Evolutionary conservation across 92 coral and sea anemone species (phyloP), one percentile per base, ranked within the genome.

Genomic region (Chrysogorgia sp.): DNA sequence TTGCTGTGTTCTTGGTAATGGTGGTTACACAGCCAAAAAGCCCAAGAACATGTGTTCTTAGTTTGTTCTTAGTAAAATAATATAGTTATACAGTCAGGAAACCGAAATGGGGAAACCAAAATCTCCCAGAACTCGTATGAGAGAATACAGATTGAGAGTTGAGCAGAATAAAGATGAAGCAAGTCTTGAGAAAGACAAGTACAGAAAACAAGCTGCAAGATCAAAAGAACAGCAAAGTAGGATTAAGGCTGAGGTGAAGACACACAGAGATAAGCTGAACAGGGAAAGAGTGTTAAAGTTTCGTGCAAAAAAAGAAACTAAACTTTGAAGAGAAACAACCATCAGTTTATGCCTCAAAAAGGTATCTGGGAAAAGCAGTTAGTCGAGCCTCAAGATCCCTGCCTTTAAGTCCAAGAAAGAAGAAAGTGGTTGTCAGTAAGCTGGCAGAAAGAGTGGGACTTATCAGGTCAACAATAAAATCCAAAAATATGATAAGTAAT

Each of bases 331-430:
- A 74, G 63, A 34, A 49, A 64, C 28, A 58, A 53, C 56, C 21
- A 71, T 77, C 77, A 74, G 77, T 67, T n/a, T 76, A 78, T 63
- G 53, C 62, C 29, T 43, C 86, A 49, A 43, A 69, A 70, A 37
- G 80, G 32, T 82, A 80, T 47, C 86, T 82, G 26, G 86, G 86
- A 71, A 82, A 61, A 82, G 86, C 86, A 47, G 65, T 71, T 34
- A 71, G 81, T 33, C 71, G 86, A 35, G 75, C 81, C 34, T 43
- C 75, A 40, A 81, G 71, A 71, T 81, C 79, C 40, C 49, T 69
- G 71, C 85, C 78, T 26, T 17, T 58, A 23, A 81, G 85, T 52
- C 77, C 70, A 41, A 83, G 77, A 65, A 75, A 75, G 40, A 83
- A 83, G 83, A 83, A 76, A 76, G 69, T 76, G 53, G 82, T 83